Base-by-base conservation (phyloP, 2,888 invertebrate genomes). In the Thumatha senex region DNA sequence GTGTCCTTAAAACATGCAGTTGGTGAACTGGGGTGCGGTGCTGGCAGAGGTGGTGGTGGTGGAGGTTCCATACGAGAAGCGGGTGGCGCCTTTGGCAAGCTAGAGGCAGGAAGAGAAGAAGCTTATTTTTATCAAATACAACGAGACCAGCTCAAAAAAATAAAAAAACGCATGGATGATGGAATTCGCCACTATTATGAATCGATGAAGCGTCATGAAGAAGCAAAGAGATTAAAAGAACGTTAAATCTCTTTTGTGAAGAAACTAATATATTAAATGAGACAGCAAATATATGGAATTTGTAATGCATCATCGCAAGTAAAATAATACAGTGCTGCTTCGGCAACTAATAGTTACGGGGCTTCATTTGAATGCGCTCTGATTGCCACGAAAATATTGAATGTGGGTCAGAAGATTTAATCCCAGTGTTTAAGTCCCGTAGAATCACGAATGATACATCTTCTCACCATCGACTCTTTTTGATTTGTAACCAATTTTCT, bases 201-300 rank as follows among this genome's bases (percentile, higher is more conserved):
- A 15, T 40, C 48, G 52, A 59, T 56, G 34, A 44, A 24, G 35
- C 35, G 44, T 13, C 35, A 44, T 7, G 44, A 44, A 35, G 44
- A 44, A 0, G 44, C 44, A 24, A 24, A 5, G 18, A 24, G 18
- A 24, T 24, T 24, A 24, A 24, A 24, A 24, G 18, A 24, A 24
- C 18, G 18, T 24, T 24, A 24, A 24, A 5, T 24, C 18, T 24
- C 18, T 24, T 2, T n/a, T 24, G 5, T 4, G 18, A 24, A 24
- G 18, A 24, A 24, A 5, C 5, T 24, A 5, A 4, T 24, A 24
- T 10, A 43, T 43, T 34, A 7, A 43, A n/a, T 24, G 44, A 11
- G 24, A 44, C 35, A 1, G 7, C 11, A 2, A 44, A 44, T 18
- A 44, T 35, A 1, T 3, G 9, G 35, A 44, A 29, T 13, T 44